These are phyloP conservation scores for Pelmatolapia mariae DNA, from an alignment of 2,113 vertebrate species.

Conservation along the genomic window DNA sequence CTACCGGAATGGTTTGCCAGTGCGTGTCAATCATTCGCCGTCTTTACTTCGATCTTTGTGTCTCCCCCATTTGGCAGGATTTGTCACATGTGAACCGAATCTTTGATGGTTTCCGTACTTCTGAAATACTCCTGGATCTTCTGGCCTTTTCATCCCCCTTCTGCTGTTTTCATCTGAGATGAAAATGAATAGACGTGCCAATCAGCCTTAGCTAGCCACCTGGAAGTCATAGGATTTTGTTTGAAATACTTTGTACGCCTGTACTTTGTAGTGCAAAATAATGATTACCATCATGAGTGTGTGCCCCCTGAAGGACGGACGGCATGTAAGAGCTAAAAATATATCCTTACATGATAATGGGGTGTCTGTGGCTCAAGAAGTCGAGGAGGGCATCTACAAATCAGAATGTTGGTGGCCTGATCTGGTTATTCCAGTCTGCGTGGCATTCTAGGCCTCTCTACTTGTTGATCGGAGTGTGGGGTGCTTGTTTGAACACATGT, in stretches of 20 bases:
- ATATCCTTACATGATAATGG: background rate
- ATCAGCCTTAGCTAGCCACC: conserved; percentile 44
- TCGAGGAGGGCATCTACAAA: background rate
- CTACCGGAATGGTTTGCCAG: background rate
- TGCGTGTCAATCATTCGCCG: conserved; percentile 1
- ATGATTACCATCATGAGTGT: background rate
- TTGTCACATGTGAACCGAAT: conserved; percentile 15
- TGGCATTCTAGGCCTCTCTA: background rate
- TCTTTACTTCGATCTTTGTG: conserved; percentile 6
- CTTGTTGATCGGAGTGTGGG: background rate
- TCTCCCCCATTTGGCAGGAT: background rate
- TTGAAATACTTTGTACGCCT: background rate
- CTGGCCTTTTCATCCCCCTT: conserved; percentile 38
- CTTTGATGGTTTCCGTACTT: background rate
- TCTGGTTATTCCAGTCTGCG: background rate
- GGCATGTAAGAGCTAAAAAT: background rate
- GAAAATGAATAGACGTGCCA: conserved; percentile 48
- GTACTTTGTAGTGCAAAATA: conserved; percentile 1
- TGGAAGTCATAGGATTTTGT: conserved; percentile 21
- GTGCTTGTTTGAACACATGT: background rate
- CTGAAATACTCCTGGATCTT: conserved; percentile 19
- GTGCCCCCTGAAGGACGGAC: background rate
- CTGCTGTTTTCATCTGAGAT: conserved; percentile 11
- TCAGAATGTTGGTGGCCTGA: background rate
- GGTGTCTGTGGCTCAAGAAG: background rate